Percentiles rank a stretch among this genome's conserved stretches.
These are phyloP conservation scores for Agelastica alni DNA, from an alignment of 2,888 invertebrate species.

Conservation along the genomic window DNA sequence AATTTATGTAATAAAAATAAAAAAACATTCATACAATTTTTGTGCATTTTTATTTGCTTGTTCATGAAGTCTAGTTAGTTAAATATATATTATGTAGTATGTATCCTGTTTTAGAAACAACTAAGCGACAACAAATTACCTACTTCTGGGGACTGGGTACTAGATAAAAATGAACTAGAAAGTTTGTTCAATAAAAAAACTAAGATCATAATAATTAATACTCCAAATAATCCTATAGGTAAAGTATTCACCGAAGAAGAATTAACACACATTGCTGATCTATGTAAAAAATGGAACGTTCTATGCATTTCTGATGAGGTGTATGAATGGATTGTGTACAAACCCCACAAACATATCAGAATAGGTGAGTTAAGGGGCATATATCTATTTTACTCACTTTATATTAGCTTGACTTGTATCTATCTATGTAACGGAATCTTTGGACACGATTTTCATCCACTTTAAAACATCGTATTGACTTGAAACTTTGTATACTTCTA, in stretches of 20 bases:
- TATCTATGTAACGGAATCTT: too few relatives aligned
- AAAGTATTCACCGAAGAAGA: constrained; percentile 80
- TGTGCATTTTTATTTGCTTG: too few relatives aligned
- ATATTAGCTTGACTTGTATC: too few relatives aligned
- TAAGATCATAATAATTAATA: constrained; percentile 94
- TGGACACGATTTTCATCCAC: too few relatives aligned
- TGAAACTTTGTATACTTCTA: too few relatives aligned
- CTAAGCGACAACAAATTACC: constrained; percentile 52
- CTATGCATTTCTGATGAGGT: constrained; percentile 96
- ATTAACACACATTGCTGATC: constrained; percentile 75
- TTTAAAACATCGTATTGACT: too few relatives aligned
- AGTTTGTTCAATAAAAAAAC: constrained; percentile 84
- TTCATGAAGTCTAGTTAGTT: too few relatives aligned
- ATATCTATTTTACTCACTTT: too few relatives aligned
- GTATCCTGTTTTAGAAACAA: constrained; percentile 36
- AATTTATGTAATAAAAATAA: too few relatives aligned
- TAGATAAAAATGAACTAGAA: constrained; percentile 81
- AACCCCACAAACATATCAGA: constrained; percentile 81
- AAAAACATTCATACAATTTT: too few relatives aligned
- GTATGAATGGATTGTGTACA: constrained; percentile 95
- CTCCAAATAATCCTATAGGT: constrained; percentile 96
- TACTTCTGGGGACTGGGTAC: constrained; percentile 84
- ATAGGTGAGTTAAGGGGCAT: too few relatives aligned
- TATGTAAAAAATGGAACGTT: constrained; percentile 92
- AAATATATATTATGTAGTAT: too few relatives aligned